Percentiles rank a stretch among this genome's conserved stretches.
Conservation (phyloP, 2,797 vertebrate species). For the Strix occidentalis region DNA sequence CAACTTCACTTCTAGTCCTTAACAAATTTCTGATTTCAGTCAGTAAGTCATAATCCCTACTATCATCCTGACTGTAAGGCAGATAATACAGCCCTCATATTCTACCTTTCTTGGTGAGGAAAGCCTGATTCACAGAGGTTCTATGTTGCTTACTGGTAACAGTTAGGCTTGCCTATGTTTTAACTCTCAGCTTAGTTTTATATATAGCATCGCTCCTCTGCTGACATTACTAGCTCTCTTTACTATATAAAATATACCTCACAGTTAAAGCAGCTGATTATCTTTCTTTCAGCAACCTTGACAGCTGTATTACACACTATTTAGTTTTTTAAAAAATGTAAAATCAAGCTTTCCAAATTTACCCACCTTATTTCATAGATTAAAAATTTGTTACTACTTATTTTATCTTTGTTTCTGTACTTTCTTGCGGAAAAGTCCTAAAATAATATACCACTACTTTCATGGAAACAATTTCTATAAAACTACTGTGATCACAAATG, state of each 20-base stretch:
- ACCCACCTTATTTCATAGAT: neutral
- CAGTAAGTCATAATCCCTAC: neutral
- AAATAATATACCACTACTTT: neutral
- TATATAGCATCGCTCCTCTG: neutral
- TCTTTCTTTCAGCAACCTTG: neutral
- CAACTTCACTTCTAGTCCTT: neutral
- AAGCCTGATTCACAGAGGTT: neutral
- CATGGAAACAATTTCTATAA: neutral
- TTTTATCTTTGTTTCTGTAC: neutral
- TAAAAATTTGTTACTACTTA: neutral
- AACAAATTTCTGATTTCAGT: neutral
- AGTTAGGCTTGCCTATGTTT: neutral
- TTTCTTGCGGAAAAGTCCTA: neutral
- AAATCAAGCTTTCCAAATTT: neutral
- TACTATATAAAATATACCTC: neutral
- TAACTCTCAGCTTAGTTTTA: neutral
- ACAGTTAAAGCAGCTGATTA: neutral
- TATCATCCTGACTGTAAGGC: neutral
- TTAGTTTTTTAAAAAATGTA: neutral
- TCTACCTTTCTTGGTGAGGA: neutral
- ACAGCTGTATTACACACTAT: neutral
- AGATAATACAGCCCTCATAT: neutral
- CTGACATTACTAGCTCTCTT: neutral
- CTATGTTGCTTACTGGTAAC: neutral
- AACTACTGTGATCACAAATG: neutral